Percentiles rank a stretch among this genome's conserved stretches.
phyloP scores from a whole-genome alignment of 2,888 invertebrate genomes.

The Protula sp. region DNA sequence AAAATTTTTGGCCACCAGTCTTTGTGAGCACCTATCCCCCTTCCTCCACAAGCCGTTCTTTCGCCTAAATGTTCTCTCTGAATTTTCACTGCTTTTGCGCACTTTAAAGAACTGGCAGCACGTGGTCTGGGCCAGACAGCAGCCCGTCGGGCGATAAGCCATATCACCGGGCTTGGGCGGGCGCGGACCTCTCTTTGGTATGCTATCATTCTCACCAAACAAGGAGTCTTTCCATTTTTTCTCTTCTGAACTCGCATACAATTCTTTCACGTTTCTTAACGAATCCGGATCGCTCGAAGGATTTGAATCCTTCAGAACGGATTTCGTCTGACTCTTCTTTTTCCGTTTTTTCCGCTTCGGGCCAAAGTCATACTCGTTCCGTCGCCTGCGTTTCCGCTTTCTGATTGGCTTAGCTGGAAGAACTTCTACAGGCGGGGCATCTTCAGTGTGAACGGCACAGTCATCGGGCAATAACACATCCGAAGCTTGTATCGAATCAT shows the following conservation, averaged over 20 bases:
- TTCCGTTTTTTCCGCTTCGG: background rate
- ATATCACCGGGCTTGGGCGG: background rate
- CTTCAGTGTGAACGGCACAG: no score
- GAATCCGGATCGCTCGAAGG: background rate
- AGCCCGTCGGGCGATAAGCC: background rate
- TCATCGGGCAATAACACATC: no score
- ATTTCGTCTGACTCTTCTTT: background rate
- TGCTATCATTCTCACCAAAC: background rate
- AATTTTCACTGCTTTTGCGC: background rate
- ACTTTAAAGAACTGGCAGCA: background rate
- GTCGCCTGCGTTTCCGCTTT: background rate
- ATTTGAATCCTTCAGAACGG: background rate
- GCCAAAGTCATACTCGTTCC: background rate
- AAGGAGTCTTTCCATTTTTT: no score
- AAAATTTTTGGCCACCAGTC: background rate
- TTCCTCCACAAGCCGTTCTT: background rate
- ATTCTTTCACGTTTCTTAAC: background rate
- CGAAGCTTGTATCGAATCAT: no score
- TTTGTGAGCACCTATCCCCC: background rate
- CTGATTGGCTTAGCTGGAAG: no score
- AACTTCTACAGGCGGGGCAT: no score
- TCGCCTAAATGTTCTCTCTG: background rate
- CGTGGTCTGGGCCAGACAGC: no score
- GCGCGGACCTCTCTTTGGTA: background rate
- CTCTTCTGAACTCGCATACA: no score